Percentiles rank a stretch among this genome's conserved stretches.
Conservation (phyloP, 2,888 invertebrate species). For the Spatulosminthurus flaviceps region DNA sequence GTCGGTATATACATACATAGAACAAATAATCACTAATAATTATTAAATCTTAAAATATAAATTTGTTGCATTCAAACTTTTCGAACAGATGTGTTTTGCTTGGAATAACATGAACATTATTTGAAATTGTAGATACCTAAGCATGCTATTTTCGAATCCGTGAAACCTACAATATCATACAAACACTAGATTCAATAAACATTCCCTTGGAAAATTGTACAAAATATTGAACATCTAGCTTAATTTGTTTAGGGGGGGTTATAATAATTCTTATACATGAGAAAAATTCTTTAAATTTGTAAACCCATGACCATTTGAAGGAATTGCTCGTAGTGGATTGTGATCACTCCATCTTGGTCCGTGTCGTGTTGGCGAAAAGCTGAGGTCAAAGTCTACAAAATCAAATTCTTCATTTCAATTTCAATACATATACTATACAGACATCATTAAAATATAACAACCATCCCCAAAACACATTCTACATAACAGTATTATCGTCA, state of each 20-base stretch:
- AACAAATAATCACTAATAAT: too few relatives aligned
- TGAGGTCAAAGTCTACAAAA: constrained; percentile 81
- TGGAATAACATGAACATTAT: not conserved
- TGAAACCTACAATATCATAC: constrained; percentile 16
- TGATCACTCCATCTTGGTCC: constrained; percentile 93
- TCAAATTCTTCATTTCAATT: not conserved
- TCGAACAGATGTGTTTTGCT: not conserved
- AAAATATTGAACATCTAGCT: constrained; percentile 21
- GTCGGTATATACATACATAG: too few relatives aligned
- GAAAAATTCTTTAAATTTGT: constrained; percentile 55
- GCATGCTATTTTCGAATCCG: constrained; percentile 30
- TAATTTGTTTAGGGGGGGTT: not conserved
- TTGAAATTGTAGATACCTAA: not conserved
- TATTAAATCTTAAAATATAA: too few relatives aligned
- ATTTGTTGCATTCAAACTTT: too few relatives aligned
- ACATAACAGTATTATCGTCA: too few relatives aligned
- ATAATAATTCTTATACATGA: not conserved
- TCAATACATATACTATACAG: not conserved
- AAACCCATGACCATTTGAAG: constrained; percentile 82
- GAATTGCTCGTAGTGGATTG: constrained; percentile 95
- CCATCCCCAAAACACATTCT: not conserved
- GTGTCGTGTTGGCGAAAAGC: constrained; percentile 89
- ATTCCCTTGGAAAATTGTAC: constrained; percentile 1
- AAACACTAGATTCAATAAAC: not conserved
- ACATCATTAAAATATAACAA: not conserved